phyloP scores from a whole-genome alignment of 2,797 vertebrate species.

The Menidia menidia region DNA sequence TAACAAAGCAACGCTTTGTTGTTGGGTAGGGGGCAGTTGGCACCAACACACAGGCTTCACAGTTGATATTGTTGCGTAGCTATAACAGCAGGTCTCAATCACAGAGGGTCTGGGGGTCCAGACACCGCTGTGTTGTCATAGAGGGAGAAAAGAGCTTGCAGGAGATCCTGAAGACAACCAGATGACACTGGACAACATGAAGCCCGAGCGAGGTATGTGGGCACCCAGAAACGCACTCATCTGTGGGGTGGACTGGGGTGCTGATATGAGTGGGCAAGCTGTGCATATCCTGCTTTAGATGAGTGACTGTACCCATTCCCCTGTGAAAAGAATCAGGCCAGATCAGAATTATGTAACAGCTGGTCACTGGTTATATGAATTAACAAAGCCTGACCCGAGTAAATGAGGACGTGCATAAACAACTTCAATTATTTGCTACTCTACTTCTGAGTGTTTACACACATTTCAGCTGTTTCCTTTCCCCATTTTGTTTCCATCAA shows the following conservation, averaged over 20 bases:
- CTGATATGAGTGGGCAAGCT: constrained; percentile 30
- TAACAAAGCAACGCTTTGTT: constrained; percentile 83
- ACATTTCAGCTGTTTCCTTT: constrained; percentile 32
- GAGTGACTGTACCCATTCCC: constrained; percentile 48
- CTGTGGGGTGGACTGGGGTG: constrained; percentile 7
- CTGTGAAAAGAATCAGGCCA: constrained; percentile 53
- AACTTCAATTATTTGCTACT: constrained; percentile 33
- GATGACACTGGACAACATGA: constrained; percentile 89
- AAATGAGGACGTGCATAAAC: constrained; percentile 39
- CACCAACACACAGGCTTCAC: constrained; percentile 66
- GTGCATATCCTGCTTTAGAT: constrained; percentile 34
- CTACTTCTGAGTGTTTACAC: constrained; percentile 18
- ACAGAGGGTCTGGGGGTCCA: constrained; percentile 38
- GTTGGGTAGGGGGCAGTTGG: constrained; percentile 77
- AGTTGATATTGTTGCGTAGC: constrained; percentile 73
- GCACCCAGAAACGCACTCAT: constrained; percentile 12
- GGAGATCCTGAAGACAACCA: constrained; percentile 68
- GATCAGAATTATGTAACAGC: constrained; percentile 75
- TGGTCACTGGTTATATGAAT: constrained; percentile 73
- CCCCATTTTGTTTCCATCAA: constrained; percentile 8
- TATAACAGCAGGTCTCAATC: constrained; percentile 58
- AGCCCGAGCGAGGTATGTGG: constrained; percentile 93
- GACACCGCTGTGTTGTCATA: constrained; percentile 45
- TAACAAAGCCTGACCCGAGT: constrained; percentile 63
- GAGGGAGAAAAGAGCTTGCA: constrained; percentile 33